Conservation (phyloP, 2,888 invertebrate genomes). For the Trachelus iudaicus region DNA sequence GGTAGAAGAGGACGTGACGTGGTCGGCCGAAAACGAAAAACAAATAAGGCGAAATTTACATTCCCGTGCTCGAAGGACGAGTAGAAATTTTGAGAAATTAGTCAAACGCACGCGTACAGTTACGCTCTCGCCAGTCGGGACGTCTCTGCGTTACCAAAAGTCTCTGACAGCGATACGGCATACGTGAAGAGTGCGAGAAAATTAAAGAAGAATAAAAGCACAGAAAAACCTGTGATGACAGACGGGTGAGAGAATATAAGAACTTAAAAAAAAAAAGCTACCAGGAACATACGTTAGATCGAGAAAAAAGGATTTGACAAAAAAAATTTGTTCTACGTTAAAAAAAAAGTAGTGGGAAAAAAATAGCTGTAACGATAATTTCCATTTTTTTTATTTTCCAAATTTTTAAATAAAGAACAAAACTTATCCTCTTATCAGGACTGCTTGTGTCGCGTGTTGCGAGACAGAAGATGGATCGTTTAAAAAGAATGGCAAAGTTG, state of each 20-base stretch:
- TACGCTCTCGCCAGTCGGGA: too few species aligned
- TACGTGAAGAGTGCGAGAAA: neutral
- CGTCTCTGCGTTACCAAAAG: neutral
- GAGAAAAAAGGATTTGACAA: too few species aligned
- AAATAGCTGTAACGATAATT: too few species aligned
- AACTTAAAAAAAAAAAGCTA: neutral
- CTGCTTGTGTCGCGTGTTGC: too few species aligned
- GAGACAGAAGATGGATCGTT: neutral
- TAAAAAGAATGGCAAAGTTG: neutral
- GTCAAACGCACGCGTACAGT: neutral
- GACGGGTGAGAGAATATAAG: neutral
- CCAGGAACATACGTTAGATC: too few species aligned
- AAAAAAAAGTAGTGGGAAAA: too few species aligned
- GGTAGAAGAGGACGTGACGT: neutral
- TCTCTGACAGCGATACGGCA: neutral
- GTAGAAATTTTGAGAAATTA: neutral
- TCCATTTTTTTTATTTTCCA: too few species aligned
- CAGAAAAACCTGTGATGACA: neutral
- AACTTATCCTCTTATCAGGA: too few species aligned
- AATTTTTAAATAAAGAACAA: too few species aligned
- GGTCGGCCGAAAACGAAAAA: neutral
- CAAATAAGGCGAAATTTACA: neutral
- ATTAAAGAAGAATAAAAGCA: neutral
- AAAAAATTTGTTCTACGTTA: too few species aligned
- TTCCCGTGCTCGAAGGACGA: neutral